Conservation (phyloP, 2,113 vertebrate genomes). For the Gymnocephalus cernua region DNA sequence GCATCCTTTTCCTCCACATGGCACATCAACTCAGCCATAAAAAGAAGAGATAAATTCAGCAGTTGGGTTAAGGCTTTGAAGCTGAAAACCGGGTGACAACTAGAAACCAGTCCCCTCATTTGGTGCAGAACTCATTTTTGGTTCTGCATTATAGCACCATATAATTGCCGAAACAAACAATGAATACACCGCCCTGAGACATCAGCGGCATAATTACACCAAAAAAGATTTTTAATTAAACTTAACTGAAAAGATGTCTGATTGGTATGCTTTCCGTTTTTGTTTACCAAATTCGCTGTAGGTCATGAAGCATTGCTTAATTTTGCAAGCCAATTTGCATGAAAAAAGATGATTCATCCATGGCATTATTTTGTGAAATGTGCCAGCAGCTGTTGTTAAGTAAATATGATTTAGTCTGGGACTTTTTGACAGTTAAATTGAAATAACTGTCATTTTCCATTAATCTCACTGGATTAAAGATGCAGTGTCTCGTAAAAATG, state of each 20-base stretch:
- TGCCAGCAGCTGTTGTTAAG: constrained; percentile 54
- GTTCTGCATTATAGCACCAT: constrained; percentile 35
- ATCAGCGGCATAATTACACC: constrained; percentile 55
- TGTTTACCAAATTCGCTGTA: constrained; percentile 61
- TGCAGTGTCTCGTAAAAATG: not conserved
- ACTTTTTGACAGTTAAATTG: constrained; percentile 47
- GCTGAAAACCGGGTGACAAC: constrained; percentile 52
- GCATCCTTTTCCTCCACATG: constrained; percentile 35
- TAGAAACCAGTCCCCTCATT: constrained; percentile 47
- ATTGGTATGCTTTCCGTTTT: constrained; percentile 59
- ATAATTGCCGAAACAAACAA: constrained; percentile 43
- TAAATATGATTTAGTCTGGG: constrained; percentile 36
- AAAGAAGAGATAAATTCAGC: constrained; percentile 42
- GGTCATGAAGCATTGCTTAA: constrained; percentile 55
- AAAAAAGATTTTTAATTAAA: constrained; percentile 63
- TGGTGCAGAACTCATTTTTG: constrained; percentile 28
- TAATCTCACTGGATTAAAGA: constrained; percentile 23
- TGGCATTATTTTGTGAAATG: constrained; percentile 47
- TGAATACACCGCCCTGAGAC: constrained; percentile 50
- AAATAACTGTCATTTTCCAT: constrained; percentile 33
- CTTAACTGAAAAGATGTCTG: constrained; percentile 63
- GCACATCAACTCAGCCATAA: constrained; percentile 52
- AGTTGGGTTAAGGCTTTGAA: constrained; percentile 44
- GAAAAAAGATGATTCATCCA: constrained; percentile 59
- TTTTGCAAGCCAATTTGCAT: constrained; percentile 65